phyloP scores from a whole-genome alignment of 2,113 vertebrate genomes.

The Nannospalax galili region DNA sequence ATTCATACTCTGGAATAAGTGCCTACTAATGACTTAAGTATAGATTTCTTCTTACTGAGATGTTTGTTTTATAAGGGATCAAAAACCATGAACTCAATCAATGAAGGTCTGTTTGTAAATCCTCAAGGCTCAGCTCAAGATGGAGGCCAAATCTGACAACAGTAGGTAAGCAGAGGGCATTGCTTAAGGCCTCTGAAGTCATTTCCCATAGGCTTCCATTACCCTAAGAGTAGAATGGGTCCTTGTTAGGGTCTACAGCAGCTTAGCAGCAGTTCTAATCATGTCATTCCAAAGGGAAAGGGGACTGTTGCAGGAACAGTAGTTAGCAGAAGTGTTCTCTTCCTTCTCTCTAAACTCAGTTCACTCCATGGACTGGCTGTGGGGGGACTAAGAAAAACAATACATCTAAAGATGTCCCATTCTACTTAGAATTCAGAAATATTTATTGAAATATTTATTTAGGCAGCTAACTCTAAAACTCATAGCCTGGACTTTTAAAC shows the following conservation, averaged over 20 bases:
- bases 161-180: neutral
- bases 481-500: conserved; percentile 39
- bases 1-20: conserved; percentile 1
- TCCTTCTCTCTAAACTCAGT: conserved; percentile 16
- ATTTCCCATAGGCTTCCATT: neutral
- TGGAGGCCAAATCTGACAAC: conserved; percentile 7
- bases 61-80: neutral
- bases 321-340: neutral
- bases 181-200: neutral
- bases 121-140: conserved; percentile 40
- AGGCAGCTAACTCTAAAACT: conserved; percentile 41
- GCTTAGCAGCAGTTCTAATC: neutral
- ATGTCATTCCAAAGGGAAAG: neutral
- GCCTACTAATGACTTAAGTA: conserved; percentile 27
- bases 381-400: conserved; percentile 12
- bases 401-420: too few relatives aligned
- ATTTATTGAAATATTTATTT: conserved; percentile 47
- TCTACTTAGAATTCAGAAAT: conserved; percentile 15
- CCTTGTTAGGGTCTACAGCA: neutral
- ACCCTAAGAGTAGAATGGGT: neutral
- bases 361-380: conserved; percentile 15
- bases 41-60: neutral
- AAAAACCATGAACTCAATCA: neutral
- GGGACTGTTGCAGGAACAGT: neutral
- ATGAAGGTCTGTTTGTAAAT: neutral